Percentiles rank a stretch among this genome's conserved stretches.
Conservation (phyloP, 2,888 invertebrate species). For the Entomobrya multifasciata region DNA sequence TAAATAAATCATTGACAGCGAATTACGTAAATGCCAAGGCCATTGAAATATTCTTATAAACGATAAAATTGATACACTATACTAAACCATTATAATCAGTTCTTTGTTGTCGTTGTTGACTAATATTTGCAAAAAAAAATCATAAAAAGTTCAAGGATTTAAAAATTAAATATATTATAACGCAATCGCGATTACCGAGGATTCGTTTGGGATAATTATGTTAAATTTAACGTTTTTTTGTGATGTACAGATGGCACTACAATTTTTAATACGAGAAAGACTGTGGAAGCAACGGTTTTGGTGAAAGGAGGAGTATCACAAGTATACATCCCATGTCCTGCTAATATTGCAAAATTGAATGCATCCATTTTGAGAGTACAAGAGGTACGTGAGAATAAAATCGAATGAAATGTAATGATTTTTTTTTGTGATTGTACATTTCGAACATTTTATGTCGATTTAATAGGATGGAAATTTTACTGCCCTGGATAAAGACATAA, state of each 20-base stretch:
- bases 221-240: not conserved
- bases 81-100: no score
- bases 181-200: not conserved
- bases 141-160: not conserved
- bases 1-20: no score
- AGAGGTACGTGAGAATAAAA: constrained; percentile 50
- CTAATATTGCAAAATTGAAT: constrained; percentile 74
- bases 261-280: constrained; percentile 72
- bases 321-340: constrained; percentile 72
- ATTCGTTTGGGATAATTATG: not conserved
- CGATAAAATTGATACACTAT: no score
- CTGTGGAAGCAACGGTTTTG: constrained; percentile 69
- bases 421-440: not conserved
- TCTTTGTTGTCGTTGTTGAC: not conserved
- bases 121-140: not conserved
- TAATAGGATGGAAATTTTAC: constrained; percentile 72
- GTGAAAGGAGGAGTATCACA: constrained; percentile 70
- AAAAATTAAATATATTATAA: not conserved
- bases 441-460: not conserved
- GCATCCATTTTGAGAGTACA: constrained; percentile 71
- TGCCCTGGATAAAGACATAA: constrained; percentile 60
- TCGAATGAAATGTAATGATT: not conserved
- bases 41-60: no score
- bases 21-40: no score
- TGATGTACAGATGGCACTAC: constrained; percentile 67